These are phyloP conservation scores for Dolomedes plantarius DNA, from an alignment of 2,888 invertebrate species.

Conservation along the genomic window DNA sequence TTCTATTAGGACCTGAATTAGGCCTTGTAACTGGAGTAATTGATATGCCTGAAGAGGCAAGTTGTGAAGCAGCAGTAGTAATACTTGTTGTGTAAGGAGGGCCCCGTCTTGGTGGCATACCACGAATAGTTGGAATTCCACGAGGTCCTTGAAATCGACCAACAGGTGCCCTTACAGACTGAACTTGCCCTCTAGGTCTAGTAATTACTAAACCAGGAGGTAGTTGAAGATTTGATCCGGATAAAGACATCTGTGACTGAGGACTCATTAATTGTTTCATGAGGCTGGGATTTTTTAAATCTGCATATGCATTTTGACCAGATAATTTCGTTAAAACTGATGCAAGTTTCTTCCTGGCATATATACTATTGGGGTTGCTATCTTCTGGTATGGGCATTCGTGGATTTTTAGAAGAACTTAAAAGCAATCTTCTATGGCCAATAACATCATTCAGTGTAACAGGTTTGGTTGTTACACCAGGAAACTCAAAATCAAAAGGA, in stretches of 20 bases:
- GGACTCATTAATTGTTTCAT: constrained; percentile 54
- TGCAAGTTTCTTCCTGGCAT: constrained; percentile 60
- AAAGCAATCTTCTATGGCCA: constrained; percentile 52
- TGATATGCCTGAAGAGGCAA: constrained; percentile 65
- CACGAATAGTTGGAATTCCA: constrained; percentile 15
- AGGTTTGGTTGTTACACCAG: constrained; percentile 91
- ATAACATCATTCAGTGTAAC: constrained; percentile 73
- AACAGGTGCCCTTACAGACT: constrained; percentile 34
- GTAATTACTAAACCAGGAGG: constrained; percentile 71
- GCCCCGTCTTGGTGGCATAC: constrained; percentile 11
- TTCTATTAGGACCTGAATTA: neutral
- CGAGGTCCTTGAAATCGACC: constrained; percentile 43
- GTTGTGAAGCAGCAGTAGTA: constrained; percentile 39
- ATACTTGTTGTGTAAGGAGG: constrained; percentile 33
- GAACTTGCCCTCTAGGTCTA: constrained; percentile 45
- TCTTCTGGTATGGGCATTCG: constrained; percentile 32
- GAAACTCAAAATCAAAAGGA: constrained; percentile 90
- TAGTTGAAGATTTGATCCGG: constrained; percentile 45
- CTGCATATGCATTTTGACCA: constrained; percentile 22
- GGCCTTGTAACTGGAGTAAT: constrained; percentile 60
- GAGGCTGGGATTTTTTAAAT: constrained; percentile 44
- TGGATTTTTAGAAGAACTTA: constrained; percentile 43
- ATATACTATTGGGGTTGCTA: constrained; percentile 40
- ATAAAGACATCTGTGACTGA: constrained; percentile 42
- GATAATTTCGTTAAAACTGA: constrained; percentile 56